Percentiles rank a stretch among this genome's conserved stretches.
phyloP scores from a whole-genome alignment of 2,797 vertebrate species.

The Poeciliopsis presidionis region DNA sequence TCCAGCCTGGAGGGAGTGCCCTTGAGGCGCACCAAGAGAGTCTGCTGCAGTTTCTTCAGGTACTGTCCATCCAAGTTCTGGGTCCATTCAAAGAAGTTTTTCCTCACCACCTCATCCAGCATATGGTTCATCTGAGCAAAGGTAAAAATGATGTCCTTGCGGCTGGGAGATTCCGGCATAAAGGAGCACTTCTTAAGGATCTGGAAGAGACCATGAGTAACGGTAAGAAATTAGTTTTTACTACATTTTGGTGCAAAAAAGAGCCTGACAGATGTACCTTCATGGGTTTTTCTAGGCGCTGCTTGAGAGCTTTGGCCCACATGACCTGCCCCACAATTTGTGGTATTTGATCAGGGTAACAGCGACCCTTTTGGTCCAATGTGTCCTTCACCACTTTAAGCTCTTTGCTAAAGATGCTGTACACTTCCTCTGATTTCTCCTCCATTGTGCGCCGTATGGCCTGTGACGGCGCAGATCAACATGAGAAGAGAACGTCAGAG shows the following conservation, averaged over 20 bases:
- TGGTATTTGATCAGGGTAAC: slow-evolving; percentile 70
- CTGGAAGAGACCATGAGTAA: slow-evolving; percentile 54
- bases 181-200: slow-evolving; percentile 69
- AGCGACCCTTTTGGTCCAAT: slow-evolving; percentile 27
- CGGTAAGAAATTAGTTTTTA: background rate
- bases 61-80: slow-evolving; percentile 78
- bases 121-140: slow-evolving; percentile 76
- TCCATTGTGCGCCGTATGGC: slow-evolving; percentile 41
- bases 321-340: slow-evolving; percentile 76
- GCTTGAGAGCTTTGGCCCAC: slow-evolving; percentile 73
- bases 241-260: background rate
- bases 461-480: slow-evolving; percentile 26
- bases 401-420: slow-evolving; percentile 55
- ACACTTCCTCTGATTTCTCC: slow-evolving; percentile 55
- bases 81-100: slow-evolving; percentile 61
- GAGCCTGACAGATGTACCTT: slow-evolving; percentile 70
- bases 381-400: slow-evolving; percentile 77
- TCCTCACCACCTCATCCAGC: slow-evolving; percentile 83
- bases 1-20: slow-evolving; percentile 79
- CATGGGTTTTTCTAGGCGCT: slow-evolving; percentile 78
- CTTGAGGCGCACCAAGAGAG: slow-evolving; percentile 78
- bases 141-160: slow-evolving; percentile 68
- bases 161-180: slow-evolving; percentile 72
- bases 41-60: slow-evolving; percentile 79
- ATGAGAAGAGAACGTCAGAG: background rate